Evolutionary conservation across 2,113 vertebrate species (phyloP), one percentile per base, ranked within the genome.

Genomic region (Aramus guarauna): DNA sequence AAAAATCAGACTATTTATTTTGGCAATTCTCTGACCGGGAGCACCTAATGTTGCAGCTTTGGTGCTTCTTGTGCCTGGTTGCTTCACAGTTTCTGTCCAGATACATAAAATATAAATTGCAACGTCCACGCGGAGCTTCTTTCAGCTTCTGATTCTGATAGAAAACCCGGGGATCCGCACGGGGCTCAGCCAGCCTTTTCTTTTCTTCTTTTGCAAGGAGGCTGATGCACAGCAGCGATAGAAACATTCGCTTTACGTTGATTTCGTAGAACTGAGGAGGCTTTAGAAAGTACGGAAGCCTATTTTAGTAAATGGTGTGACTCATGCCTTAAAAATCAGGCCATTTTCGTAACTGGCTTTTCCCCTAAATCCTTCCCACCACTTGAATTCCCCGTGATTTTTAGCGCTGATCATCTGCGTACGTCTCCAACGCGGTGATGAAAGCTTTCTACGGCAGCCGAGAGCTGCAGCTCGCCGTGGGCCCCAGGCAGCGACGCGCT

Each of bases 251-350:
- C 47, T 96, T 92, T 92, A 93, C 56, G 63, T 43, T 60, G 53
- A 79, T 81, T 96, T 92, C 84, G 73, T 4, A 82, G 87, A 89
- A 80, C 62, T 2, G 5, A 73, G 58, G 66, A 73, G 69, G 85
- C 82, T 93, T 96, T 48, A 88, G 62, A 90, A 95, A 95, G 87
- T 55, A 97, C 78, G 95, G 95, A 95, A 79, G 59, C 80, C 74
- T 91, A 79, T 95, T 95, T 97, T 91, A 94, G 91, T 72, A 94
- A 88, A 84, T 60, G 43, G 64, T 39, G 53, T 97, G 96, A 96
- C 88, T 96, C 95, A 95, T 86, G 79, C 79, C 66, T 89, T 76
- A 94, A 91, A 96, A 96, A 95, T 83, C 80, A 91, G 91, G 91
- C 71, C 62, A 85, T 94, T 78, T 96, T 96, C 92, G 87, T 92